Percentiles rank a stretch among this genome's conserved stretches.
Conservation (phyloP, 2,113 vertebrate species). For the Cryptotis parvus region DNA sequence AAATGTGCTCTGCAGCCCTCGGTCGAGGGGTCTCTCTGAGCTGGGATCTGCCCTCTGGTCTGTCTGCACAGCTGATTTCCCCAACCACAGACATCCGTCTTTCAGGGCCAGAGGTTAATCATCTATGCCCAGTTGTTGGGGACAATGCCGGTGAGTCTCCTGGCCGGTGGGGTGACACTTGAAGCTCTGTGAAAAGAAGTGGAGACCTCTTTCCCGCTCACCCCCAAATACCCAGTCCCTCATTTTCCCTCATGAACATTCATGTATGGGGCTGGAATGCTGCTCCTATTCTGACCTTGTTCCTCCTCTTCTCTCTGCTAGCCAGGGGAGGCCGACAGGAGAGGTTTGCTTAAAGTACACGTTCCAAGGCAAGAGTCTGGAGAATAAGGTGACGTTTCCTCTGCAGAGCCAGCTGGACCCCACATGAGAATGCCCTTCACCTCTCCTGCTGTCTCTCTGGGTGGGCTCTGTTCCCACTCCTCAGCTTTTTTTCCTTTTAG, state of each 20-base stretch:
- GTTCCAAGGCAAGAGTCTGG: constrained; percentile 61
- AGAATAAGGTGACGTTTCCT: constrained; percentile 69
- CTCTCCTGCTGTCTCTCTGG: neutral
- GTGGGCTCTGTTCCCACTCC: neutral
- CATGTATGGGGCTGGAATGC: neutral
- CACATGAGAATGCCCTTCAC: constrained; percentile 66
- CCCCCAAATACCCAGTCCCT: neutral
- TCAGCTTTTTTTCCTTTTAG: constrained; percentile 74
- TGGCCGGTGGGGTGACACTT: neutral
- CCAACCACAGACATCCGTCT: constrained; percentile 73
- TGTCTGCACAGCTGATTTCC: constrained; percentile 72
- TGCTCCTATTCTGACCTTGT: neutral
- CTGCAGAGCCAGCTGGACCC: constrained; percentile 66
- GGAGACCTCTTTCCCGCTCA: too few species aligned
- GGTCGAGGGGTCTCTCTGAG: constrained; percentile 68
- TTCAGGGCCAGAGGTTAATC: constrained; percentile 80
- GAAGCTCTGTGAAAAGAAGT: too few species aligned
- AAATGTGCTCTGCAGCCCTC: constrained; percentile 78
- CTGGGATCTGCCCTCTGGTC: constrained; percentile 80
- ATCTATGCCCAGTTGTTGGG: constrained; percentile 80
- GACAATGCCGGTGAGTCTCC: constrained; percentile 53
- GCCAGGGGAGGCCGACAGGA: constrained; percentile 54
- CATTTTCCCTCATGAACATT: neutral
- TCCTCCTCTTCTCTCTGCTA: constrained; percentile 20
- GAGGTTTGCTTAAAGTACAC: constrained; percentile 73